phyloP scores from a whole-genome alignment of 2,797 vertebrate species.

The Falco concolor region DNA sequence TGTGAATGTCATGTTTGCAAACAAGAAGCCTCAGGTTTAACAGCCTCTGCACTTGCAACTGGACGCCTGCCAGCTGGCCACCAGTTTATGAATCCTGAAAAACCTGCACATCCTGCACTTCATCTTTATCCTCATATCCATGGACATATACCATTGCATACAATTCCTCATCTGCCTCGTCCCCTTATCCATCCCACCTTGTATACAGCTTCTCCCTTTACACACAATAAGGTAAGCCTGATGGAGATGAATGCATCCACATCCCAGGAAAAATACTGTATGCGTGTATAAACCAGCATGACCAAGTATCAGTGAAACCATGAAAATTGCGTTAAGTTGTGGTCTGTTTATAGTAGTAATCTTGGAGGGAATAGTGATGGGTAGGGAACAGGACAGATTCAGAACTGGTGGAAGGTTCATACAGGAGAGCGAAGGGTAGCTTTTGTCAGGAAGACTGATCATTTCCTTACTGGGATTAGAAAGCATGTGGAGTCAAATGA shows the following conservation, averaged over 20 bases:
- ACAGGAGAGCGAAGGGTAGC: background rate
- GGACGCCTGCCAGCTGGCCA: slow-evolving; percentile 84
- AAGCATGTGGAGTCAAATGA: background rate
- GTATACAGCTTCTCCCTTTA: slow-evolving; percentile 90
- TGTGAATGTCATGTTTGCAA: slow-evolving; percentile 97
- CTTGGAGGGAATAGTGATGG: background rate
- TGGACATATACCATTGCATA: slow-evolving; percentile 92
- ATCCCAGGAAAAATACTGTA: background rate
- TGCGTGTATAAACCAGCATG: background rate
- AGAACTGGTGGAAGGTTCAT: background rate
- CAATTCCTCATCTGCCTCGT: slow-evolving; percentile 87
- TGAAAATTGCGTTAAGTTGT: background rate
- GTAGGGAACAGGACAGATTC: background rate
- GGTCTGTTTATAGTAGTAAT: background rate
- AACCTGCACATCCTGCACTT: slow-evolving; percentile 88
- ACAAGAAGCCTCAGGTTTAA: slow-evolving; percentile 84
- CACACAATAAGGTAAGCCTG: slow-evolving; percentile 90
- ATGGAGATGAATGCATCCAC: background rate
- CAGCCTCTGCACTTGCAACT: slow-evolving; percentile 79
- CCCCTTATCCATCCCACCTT: slow-evolving; percentile 91
- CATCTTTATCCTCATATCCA: slow-evolving; percentile 98
- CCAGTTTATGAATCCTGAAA: slow-evolving; percentile 90
- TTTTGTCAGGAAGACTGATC: background rate
- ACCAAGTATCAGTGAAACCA: background rate
- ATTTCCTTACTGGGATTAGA: background rate